A percentile compares a stretch with the other conserved stretches of the same genome.
Evolutionary conservation across 2,113 vertebrate genomes (phyloP).

Genomic region (Turnix velox): DNA sequence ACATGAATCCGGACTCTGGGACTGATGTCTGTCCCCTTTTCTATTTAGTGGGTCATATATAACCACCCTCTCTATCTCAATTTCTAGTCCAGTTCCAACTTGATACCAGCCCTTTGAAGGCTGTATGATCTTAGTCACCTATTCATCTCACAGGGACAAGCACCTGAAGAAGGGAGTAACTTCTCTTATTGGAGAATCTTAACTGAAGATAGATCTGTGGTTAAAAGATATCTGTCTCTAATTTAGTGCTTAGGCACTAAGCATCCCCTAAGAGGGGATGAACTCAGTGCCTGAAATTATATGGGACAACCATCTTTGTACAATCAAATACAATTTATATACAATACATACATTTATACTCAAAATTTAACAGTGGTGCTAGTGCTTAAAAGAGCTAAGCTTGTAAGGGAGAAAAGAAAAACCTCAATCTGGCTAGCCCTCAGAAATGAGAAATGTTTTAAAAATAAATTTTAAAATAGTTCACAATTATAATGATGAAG

Average conservation of each 20-base stretch:
- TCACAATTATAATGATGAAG: neutral
- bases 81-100: neutral
- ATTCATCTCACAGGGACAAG: neutral
- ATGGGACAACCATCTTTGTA: neutral
- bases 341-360: neutral
- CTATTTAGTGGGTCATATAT: neutral
- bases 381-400: neutral
- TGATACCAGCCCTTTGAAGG: neutral
- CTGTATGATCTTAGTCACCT: neutral
- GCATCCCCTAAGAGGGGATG: neutral
- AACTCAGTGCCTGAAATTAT: neutral
- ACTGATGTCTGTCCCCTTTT: neutral
- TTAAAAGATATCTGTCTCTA: neutral
- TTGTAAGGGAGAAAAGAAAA: neutral
- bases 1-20: neutral
- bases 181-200: neutral
- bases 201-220: neutral
- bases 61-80: neutral
- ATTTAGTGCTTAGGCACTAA: neutral
- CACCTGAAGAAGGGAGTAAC: neutral
- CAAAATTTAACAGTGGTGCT: neutral
- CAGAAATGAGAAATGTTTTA: neutral
- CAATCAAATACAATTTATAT: too few species aligned
- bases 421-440: neutral
- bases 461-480: neutral